A percentile compares a stretch with the other conserved stretches of the same genome.
These are phyloP conservation scores for Chlorospingus semifuscus DNA, from an alignment of 2,797 vertebrate species.

Conservation along the genomic window DNA sequence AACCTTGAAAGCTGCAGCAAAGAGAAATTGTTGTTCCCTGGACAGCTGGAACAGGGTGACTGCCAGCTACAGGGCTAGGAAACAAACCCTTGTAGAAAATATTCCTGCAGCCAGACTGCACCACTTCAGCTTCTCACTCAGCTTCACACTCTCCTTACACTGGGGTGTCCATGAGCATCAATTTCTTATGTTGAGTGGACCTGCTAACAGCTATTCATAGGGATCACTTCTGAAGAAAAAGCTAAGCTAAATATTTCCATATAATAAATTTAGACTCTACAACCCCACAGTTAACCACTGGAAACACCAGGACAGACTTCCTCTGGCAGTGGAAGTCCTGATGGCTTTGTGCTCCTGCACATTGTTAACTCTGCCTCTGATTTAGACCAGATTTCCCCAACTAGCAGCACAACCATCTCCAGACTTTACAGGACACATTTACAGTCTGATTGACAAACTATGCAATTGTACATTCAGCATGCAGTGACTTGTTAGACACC, in stretches of 20 bases:
- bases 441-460: background rate
- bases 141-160: background rate
- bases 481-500: background rate
- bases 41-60: background rate
- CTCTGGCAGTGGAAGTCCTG: background rate
- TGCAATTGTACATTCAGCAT: background rate
- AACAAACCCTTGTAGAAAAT: background rate
- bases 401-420: background rate
- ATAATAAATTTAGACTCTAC: background rate
- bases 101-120: background rate
- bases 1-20: background rate
- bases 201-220: background rate
- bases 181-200: background rate
- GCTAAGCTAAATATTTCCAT: background rate
- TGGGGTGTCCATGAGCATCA: background rate
- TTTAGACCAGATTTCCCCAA: background rate
- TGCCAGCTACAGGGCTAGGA: background rate
- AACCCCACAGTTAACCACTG: background rate
- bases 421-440: background rate
- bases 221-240: background rate
- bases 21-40: background rate
- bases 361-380: background rate
- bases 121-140: accelerated
- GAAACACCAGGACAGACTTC: background rate
- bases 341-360: background rate